Evolutionary conservation across 2,113 vertebrate genomes (phyloP).

Genomic region (Nesogale talazaci): DNA sequence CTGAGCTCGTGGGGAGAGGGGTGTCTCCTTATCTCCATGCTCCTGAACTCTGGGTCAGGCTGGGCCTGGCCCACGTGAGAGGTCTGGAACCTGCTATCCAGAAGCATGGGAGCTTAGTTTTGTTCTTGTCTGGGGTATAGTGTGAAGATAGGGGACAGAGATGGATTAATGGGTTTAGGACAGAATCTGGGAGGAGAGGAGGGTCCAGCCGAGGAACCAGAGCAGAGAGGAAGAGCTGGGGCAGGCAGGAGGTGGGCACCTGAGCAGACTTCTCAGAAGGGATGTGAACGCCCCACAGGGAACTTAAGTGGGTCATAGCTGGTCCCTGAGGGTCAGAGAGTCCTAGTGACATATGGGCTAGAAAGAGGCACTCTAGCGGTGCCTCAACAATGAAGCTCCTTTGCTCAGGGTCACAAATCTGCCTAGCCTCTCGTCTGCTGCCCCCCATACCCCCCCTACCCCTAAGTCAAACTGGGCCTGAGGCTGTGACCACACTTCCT

Average conservation of each 20-base stretch:
- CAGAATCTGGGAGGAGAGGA: background rate
- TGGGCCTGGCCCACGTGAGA: background rate
- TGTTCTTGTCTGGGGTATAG: background rate
- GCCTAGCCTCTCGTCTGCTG: background rate
- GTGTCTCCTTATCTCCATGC: background rate
- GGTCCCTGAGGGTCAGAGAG: background rate
- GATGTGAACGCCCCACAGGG: too few species aligned
- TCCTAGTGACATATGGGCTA: background rate
- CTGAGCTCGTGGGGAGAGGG: background rate
- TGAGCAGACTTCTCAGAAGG: background rate
- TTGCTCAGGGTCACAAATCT: background rate
- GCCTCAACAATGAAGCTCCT: background rate
- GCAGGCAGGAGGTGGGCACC: background rate
- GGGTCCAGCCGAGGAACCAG: background rate
- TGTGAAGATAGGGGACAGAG: background rate
- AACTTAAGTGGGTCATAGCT: background rate
- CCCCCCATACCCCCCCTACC: background rate
- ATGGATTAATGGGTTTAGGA: too few species aligned
- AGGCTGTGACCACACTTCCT: background rate
- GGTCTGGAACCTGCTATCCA: background rate
- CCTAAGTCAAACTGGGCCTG: too few species aligned
- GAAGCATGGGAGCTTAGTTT: background rate
- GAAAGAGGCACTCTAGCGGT: background rate
- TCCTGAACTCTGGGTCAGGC: background rate
- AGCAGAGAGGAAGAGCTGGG: background rate